These are phyloP conservation scores for Campylomormyrus tamandua DNA, from an alignment of 2,113 vertebrate species.

Conservation along the genomic window DNA sequence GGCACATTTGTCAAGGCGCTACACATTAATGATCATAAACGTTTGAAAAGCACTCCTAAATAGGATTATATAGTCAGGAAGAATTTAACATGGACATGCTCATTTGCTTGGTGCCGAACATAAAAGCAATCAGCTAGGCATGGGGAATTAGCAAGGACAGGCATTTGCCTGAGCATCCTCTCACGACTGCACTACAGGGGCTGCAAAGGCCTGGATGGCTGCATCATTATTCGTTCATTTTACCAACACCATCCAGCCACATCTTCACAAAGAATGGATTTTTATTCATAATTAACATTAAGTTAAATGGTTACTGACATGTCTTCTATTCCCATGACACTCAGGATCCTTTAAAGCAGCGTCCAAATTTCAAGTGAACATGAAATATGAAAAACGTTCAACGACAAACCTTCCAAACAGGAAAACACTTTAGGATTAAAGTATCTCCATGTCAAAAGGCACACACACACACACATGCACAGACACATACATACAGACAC, in stretches of 20 bases:
- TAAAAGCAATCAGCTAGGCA: background rate
- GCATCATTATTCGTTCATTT: background rate
- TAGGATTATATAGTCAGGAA: background rate
- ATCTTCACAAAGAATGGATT: background rate
- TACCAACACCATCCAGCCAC: background rate
- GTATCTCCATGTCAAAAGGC: background rate
- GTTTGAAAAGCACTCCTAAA: background rate
- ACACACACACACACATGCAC: background rate
- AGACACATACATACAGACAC: background rate
- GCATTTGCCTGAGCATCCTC: background rate
- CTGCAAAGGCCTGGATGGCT: background rate
- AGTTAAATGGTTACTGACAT: background rate
- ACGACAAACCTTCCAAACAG: background rate
- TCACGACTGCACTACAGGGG: background rate
- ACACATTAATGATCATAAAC: background rate
- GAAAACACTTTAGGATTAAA: background rate
- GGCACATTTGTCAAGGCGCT: background rate
- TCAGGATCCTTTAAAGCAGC: background rate
- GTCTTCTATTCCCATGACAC: background rate
- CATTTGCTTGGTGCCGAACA: background rate
- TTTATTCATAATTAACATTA: background rate
- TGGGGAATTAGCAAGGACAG: background rate
- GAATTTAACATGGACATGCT: conserved; percentile 2
- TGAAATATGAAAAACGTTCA: background rate
- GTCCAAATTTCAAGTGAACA: background rate